These are phyloP conservation scores for Gasterosteus aculeatus DNA, from an alignment of 2,113 vertebrate genomes.

Conservation along the genomic window DNA sequence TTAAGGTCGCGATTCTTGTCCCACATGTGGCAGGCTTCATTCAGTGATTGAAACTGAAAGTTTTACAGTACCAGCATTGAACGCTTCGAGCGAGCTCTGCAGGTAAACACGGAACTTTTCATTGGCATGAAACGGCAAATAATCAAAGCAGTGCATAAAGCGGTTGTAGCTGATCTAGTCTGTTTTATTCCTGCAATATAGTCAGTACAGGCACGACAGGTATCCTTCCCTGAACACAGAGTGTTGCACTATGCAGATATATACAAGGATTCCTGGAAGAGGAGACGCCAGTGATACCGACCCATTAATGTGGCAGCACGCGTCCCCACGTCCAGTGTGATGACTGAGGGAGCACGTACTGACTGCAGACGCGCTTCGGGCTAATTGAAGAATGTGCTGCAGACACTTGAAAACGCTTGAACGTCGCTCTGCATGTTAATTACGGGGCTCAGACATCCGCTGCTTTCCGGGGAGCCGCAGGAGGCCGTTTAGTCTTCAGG, in stretches of 20 bases:
- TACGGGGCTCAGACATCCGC: constrained; percentile 9
- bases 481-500: background rate
- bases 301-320: constrained; percentile 13
- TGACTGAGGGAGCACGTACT: constrained; percentile 15
- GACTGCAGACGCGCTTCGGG: constrained; percentile 29
- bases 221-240: background rate
- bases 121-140: too few relatives aligned
- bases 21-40: too few relatives aligned
- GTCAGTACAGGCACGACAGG: background rate
- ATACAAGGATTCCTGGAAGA: background rate
- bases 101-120: too few relatives aligned
- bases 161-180: too few relatives aligned
- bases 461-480: background rate
- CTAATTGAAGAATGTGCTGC: constrained; percentile 24
- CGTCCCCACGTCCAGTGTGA: background rate
- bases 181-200: too few relatives aligned
- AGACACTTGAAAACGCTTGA: constrained; percentile 32
- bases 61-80: too few relatives aligned
- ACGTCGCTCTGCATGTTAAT: constrained; percentile 44
- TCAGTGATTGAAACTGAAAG: too few relatives aligned
- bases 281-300: background rate
- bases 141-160: too few relatives aligned
- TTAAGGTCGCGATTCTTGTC: too few relatives aligned
- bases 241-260: background rate
- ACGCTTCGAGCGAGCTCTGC: too few relatives aligned